phyloP scores from a whole-genome alignment of 1,140 invertebrate genomes.

The Diorhabda sublineata region DNA sequence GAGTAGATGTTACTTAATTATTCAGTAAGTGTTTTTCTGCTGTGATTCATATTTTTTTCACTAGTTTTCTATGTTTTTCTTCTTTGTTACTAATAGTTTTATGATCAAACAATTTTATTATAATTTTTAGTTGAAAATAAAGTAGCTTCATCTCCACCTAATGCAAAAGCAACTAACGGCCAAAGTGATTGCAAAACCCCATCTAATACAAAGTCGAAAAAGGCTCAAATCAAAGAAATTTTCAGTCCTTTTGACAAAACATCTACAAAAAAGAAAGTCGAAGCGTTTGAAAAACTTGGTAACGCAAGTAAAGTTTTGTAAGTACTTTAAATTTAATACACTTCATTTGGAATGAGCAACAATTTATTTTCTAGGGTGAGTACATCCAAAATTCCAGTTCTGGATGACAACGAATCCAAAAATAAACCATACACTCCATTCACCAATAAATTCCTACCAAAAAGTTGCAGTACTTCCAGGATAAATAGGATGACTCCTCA shows the following conservation, averaged over 20 bases:
- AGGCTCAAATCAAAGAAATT: constrained; percentile 30
- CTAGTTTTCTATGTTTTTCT: no score
- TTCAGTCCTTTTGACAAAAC: constrained; percentile 57
- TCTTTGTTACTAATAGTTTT: no score
- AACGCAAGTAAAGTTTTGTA: neutral
- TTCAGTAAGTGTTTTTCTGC: constrained; percentile 28
- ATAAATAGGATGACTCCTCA: constrained; percentile 6
- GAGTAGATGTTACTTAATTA: constrained; percentile 16
- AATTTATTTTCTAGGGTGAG: neutral
- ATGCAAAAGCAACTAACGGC: no score
- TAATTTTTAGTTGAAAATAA: no score
- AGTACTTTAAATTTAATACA: neutral
- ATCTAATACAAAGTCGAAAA: neutral
- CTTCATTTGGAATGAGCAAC: neutral
- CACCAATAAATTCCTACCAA: constrained; percentile 21
- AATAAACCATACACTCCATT: constrained; percentile 35
- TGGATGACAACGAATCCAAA: neutral
- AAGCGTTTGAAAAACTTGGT: constrained; percentile 56
- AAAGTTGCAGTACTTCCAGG: constrained; percentile 23
- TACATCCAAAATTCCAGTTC: neutral
- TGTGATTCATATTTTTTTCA: no score
- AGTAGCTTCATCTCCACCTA: no score
- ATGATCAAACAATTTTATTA: no score
- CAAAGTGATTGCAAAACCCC: no score
- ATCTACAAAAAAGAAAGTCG: constrained; percentile 58